Evolutionary conservation across 2,888 invertebrate species (phyloP).

Genomic region (Drosophila paracracens): DNA sequence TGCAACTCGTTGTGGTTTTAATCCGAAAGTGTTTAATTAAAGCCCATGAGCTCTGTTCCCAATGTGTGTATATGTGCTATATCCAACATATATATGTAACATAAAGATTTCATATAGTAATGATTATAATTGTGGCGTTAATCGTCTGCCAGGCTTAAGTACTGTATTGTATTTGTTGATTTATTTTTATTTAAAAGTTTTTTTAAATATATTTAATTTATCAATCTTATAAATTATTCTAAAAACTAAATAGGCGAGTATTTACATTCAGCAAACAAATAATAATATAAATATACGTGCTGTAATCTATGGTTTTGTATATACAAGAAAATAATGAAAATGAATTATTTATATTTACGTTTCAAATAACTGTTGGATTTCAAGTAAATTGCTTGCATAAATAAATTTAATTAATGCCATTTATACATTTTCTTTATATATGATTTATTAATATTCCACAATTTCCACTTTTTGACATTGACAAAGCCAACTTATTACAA

Average conservation of each 20-base stretch:
- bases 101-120: constrained; percentile 4
- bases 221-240: not conserved
- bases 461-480: not conserved
- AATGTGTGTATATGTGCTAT: not conserved
- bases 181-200: not conserved
- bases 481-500: constrained; percentile 9
- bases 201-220: not conserved
- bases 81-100: not conserved
- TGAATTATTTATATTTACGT: not conserved
- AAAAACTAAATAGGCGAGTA: not conserved
- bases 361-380: constrained; percentile 2
- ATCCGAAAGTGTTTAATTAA: constrained; percentile 58
- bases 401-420: not conserved
- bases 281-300: not conserved
- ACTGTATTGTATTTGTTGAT: not conserved
- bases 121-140: constrained; percentile 14
- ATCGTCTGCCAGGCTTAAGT: constrained; percentile 1
- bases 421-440: not conserved
- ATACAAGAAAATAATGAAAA: not conserved
- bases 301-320: not conserved
- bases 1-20: constrained; percentile 25
- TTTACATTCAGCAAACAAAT: not conserved
- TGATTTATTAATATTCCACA: constrained; percentile 2
- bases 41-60: constrained; percentile 50
- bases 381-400: not conserved